These are phyloP conservation scores for Pachyrhynchus sulphureomaculatus DNA, from an alignment of 1,140 invertebrate species.

Conservation along the genomic window DNA sequence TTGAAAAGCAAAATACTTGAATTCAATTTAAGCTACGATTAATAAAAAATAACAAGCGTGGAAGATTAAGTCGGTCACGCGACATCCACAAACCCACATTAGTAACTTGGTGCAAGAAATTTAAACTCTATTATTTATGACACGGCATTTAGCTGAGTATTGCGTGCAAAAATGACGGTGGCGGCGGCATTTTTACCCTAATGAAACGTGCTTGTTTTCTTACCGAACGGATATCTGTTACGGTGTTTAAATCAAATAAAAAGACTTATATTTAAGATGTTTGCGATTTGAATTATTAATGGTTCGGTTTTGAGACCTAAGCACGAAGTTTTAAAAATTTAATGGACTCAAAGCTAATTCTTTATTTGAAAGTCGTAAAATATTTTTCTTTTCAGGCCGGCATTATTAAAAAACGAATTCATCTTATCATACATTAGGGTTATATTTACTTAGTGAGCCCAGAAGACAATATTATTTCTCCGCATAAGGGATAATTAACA, in stretches of 20 bases:
- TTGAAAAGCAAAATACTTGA: too few relatives aligned
- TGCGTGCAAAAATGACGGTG: conserved; percentile 35
- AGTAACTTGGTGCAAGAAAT: conserved; percentile 25
- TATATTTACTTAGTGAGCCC: too few relatives aligned
- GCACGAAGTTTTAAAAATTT: too few relatives aligned
- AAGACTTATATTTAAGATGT: conserved; percentile 20
- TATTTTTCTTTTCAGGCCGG: too few relatives aligned
- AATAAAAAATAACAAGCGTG: conserved; percentile 25
- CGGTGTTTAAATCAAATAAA: conserved; percentile 23
- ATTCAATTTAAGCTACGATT: conserved; percentile 4
- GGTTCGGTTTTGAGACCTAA: too few relatives aligned
- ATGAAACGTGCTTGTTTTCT: conserved; percentile 34
- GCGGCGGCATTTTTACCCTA: conserved; percentile 38
- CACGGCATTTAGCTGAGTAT: conserved; percentile 39
- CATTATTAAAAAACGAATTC: too few relatives aligned
- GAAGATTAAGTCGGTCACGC: conserved; percentile 22
- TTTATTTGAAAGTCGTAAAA: too few relatives aligned
- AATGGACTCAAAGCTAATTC: too few relatives aligned
- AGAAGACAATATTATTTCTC: too few relatives aligned
- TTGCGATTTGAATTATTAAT: not conserved
- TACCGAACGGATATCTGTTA: conserved; percentile 11
- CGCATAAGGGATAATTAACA: too few relatives aligned
- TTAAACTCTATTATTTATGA: conserved; percentile 41
- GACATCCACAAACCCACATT: conserved; percentile 19
- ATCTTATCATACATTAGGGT: too few relatives aligned